Conservation (phyloP, 2,113 vertebrate genomes). For the Archilochus colubris region DNA sequence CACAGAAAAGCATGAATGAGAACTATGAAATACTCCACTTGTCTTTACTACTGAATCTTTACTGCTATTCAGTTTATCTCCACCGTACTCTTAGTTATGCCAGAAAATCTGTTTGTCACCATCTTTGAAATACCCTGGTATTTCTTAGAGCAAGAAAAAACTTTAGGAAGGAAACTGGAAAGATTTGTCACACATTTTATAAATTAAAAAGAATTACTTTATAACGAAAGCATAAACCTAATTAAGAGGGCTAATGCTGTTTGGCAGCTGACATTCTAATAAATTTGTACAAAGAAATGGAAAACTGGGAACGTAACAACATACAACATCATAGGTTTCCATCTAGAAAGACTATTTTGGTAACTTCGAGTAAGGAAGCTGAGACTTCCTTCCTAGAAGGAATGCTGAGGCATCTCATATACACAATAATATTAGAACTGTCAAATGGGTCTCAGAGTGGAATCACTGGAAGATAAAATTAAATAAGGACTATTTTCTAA, state of each 20-base stretch:
- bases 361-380: background rate
- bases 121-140: constrained; percentile 44
- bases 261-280: background rate
- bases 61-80: constrained; percentile 13
- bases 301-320: background rate
- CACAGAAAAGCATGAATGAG: background rate
- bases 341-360: background rate
- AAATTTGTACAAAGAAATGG: background rate
- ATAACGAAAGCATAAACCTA: background rate
- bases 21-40: background rate
- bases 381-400: too few relatives aligned
- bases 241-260: background rate
- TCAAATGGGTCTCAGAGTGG: background rate
- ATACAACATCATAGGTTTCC: background rate
- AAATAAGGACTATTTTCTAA: background rate
- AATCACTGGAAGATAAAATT: background rate
- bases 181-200: background rate
- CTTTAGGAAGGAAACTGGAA: constrained; percentile 14
- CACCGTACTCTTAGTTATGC: background rate
- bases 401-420: too few relatives aligned
- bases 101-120: constrained; percentile 41
- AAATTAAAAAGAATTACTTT: constrained; percentile 2
- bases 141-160: constrained; percentile 56
- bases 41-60: background rate
- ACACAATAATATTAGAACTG: background rate